A percentile compares a stretch with the other conserved stretches of the same genome.
Evolutionary conservation across 2,113 vertebrate species (phyloP).

Genomic region (Tetraodon nigroviridis): DNA sequence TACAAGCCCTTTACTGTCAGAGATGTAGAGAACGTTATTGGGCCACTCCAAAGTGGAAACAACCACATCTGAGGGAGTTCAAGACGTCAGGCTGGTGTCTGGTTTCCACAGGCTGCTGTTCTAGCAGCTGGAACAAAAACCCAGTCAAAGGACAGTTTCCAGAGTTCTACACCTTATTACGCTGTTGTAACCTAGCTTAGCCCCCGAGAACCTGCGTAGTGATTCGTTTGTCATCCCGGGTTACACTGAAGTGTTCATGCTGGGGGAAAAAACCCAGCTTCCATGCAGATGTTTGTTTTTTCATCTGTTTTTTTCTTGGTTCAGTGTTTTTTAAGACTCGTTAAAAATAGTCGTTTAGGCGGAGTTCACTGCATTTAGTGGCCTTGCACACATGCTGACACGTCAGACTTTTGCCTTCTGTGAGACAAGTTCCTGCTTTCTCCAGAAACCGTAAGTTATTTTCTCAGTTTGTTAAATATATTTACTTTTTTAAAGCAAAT

Average conservation of each 20-base stretch:
- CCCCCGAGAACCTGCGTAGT: not conserved
- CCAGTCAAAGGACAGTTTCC: slow-evolving; percentile 4
- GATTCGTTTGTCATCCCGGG: slow-evolving; percentile 4
- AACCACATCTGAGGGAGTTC: not conserved
- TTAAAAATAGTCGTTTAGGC: slow-evolving; percentile 75
- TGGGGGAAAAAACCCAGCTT: not conserved
- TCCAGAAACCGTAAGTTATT: slow-evolving; percentile 56
- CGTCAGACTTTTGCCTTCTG: slow-evolving; percentile 29
- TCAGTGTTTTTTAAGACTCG: slow-evolving; percentile 51
- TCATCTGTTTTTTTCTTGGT: not conserved
- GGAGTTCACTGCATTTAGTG: slow-evolving; percentile 72
- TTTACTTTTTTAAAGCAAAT: too few species aligned
- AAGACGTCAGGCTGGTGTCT: slow-evolving; percentile 8
- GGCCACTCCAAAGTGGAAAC: slow-evolving; percentile 4
- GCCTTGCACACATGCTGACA: slow-evolving; percentile 56
- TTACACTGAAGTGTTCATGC: not conserved
- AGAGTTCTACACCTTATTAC: slow-evolving; percentile 9
- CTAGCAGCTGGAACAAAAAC: slow-evolving; percentile 11
- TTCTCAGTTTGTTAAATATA: not conserved
- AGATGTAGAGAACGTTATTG: not conserved
- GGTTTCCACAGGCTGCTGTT: slow-evolving; percentile 17
- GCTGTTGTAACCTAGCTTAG: slow-evolving; percentile 24
- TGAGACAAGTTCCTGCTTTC: slow-evolving; percentile 25
- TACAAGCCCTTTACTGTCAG: too few species aligned
- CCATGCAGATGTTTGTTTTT: not conserved